These are phyloP conservation scores for Thinocorus orbignyianus DNA, from an alignment of 2,113 vertebrate species.

Conservation along the genomic window DNA sequence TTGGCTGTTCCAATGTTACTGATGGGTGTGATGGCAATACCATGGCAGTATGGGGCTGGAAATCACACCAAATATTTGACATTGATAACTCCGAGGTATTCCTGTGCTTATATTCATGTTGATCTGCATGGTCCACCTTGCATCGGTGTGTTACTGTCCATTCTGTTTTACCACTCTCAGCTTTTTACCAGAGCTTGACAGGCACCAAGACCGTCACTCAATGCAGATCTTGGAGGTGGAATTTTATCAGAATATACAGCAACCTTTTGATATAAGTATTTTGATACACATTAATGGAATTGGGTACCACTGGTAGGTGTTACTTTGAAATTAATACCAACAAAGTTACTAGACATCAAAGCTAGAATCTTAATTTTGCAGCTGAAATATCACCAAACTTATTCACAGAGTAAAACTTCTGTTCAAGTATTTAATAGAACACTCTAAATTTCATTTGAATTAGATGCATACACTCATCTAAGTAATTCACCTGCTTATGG, in stretches of 20 bases:
- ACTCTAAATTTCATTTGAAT: not conserved
- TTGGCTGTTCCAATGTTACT: not conserved
- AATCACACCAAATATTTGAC: not conserved
- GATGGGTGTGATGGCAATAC: not conserved
- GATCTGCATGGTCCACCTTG: fast-evolving
- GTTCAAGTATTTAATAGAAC: not conserved
- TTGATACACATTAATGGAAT: not conserved
- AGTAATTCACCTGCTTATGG: not conserved
- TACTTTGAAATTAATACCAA: not conserved
- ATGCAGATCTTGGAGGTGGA: not conserved
- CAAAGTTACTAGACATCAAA: not conserved
- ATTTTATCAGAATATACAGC: not conserved
- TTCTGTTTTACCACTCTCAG: not conserved
- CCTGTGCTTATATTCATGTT: not conserved
- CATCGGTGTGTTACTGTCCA: not conserved
- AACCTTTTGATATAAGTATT: not conserved
- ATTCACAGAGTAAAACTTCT: not conserved
- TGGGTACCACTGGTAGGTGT: not conserved
- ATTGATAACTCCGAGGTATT: not conserved
- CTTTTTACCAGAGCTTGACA: not conserved
- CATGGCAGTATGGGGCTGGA: not conserved
- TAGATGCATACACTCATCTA: not conserved
- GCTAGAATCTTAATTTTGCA: not conserved
- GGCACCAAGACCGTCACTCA: not conserved
- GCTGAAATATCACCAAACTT: not conserved